phyloP scores from a whole-genome alignment of 2,888 invertebrate genomes.

The Erebia epiphron region DNA sequence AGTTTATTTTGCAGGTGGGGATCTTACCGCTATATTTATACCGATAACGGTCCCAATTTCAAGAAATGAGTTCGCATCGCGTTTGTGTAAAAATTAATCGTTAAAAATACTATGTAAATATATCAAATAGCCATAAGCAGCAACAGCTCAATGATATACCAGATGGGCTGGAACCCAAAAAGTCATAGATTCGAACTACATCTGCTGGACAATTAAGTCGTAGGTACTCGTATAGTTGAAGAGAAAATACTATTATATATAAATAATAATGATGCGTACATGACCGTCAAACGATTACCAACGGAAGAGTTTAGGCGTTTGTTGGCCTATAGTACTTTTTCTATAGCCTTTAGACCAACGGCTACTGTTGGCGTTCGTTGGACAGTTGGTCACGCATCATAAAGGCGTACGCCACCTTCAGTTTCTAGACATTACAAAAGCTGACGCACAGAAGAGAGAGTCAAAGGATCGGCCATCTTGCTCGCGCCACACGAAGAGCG shows the following conservation, averaged over 20 bases:
- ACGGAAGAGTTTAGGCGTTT: background rate
- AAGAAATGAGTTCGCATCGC: background rate
- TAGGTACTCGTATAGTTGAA: background rate
- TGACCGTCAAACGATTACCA: background rate
- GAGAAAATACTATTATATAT: background rate
- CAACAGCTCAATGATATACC: background rate
- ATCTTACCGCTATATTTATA: background rate
- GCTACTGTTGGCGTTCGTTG: background rate
- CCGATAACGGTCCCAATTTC: background rate
- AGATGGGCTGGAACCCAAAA: background rate
- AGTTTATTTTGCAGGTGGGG: background rate
- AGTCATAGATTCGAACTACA: background rate
- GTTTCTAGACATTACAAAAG: constrained; percentile 62
- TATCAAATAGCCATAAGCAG: constrained; percentile 25
- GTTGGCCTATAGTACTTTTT: no score
- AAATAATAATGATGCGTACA: background rate
- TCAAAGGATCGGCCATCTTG: constrained; percentile 78
- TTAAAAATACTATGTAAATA: constrained; percentile 14
- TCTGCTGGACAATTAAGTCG: background rate
- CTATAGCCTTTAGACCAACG: background rate
- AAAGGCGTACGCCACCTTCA: constrained; percentile 59
- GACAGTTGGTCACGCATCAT: background rate
- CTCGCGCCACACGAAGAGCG: constrained; percentile 68
- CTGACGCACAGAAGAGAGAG: constrained; percentile 63
- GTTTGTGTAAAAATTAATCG: background rate